phyloP scores from a whole-genome alignment of 1,140 invertebrate species.

The Scaptomyza montana region DNA sequence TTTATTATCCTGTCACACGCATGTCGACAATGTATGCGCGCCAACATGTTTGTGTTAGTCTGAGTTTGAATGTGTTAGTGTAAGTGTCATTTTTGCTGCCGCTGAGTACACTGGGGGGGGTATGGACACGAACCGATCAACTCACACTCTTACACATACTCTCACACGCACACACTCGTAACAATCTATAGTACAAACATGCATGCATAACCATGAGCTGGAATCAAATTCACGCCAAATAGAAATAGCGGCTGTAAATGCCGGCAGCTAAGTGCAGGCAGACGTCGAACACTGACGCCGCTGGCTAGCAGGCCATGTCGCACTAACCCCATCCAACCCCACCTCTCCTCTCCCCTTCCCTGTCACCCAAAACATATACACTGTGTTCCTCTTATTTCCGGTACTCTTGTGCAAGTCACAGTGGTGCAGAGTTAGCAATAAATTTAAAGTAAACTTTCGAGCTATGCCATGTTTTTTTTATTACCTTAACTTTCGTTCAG shows the following conservation, averaged over 20 bases:
- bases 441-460: too few relatives aligned
- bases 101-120: background rate
- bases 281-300: constrained; percentile 38
- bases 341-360: too few relatives aligned
- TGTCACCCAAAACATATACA: background rate
- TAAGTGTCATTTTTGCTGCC: constrained; percentile 2
- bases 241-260: constrained; percentile 50
- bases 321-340: background rate
- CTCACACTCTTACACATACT: constrained; percentile 1
- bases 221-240: constrained; percentile 49
- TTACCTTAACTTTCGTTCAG: too few relatives aligned
- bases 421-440: background rate
- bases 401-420: constrained; percentile 14
- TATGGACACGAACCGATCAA: constrained; percentile 13
- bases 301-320: background rate
- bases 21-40: constrained; percentile 47
- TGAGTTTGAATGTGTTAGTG: background rate
- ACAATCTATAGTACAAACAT: constrained; percentile 6
- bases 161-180: background rate
- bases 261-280: constrained; percentile 51
- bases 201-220: constrained; percentile 14
- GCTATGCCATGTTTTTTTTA: too few relatives aligned
- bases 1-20: constrained; percentile 65
- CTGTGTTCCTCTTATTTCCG: constrained; percentile 1
- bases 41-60: constrained; percentile 11